These are phyloP conservation scores for Sebastes hubbsi DNA, from an alignment of 2,797 vertebrate species.

Conservation along the genomic window DNA sequence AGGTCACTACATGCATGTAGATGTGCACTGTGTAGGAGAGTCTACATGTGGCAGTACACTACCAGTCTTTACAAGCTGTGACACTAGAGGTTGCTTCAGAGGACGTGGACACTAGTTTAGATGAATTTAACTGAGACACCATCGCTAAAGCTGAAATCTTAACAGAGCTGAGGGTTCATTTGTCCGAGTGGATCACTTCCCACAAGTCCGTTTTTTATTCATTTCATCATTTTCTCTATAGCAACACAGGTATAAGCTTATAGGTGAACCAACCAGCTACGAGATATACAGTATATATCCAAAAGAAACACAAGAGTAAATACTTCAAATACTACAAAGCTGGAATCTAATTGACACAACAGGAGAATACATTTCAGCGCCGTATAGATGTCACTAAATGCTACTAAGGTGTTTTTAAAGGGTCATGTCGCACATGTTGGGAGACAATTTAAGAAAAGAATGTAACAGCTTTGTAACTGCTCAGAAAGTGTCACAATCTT, in stretches of 20 bases:
- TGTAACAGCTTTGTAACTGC: not conserved
- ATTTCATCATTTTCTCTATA: fast-evolving
- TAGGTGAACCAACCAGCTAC: not conserved
- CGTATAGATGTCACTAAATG: not conserved
- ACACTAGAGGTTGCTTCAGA: conserved; percentile 31
- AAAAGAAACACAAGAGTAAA: too few relatives aligned
- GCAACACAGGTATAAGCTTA: not conserved
- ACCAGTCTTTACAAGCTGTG: conserved; percentile 60
- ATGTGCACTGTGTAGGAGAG: conserved; percentile 16
- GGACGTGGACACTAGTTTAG: conserved; percentile 28
- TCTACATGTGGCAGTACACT: conserved; percentile 34
- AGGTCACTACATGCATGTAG: conserved; percentile 37
- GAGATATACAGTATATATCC: not conserved
- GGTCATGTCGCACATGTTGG: not conserved
- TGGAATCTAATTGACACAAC: not conserved
- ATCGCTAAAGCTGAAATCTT: not conserved
- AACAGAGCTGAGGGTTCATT: not conserved
- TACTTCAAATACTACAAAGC: too few relatives aligned
- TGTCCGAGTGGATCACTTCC: not conserved
- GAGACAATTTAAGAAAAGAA: not conserved
- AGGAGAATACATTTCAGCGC: not conserved
- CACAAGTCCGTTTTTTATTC: not conserved
- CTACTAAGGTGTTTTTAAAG: not conserved
- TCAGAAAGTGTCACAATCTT: not conserved
- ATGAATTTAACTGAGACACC: not conserved